These are phyloP conservation scores for Sminthurinus aureus DNA, from an alignment of 2,888 invertebrate species.

Conservation along the genomic window DNA sequence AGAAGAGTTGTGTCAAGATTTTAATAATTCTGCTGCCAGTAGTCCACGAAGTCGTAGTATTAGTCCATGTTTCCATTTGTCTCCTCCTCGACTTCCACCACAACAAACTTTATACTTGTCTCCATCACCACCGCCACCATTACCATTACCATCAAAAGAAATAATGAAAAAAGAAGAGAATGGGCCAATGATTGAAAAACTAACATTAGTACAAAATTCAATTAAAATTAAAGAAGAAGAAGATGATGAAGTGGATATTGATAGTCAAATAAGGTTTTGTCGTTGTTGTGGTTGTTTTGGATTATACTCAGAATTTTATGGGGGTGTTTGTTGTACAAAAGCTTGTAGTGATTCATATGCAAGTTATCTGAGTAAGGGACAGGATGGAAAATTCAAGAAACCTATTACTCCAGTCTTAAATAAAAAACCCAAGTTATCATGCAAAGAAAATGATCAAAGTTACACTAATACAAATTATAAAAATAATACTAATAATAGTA, in stretches of 20 bases:
- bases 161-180: background rate
- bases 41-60: constrained; percentile 23
- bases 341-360: constrained; percentile 70
- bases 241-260: background rate
- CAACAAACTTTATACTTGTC: background rate
- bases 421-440: constrained; percentile 1
- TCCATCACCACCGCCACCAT: background rate
- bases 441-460: background rate
- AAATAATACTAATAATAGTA: background rate
- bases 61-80: constrained; percentile 26
- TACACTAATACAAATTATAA: too few species aligned
- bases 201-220: background rate
- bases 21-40: background rate
- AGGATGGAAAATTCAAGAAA: constrained; percentile 63
- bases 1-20: too few species aligned
- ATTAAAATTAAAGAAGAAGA: constrained; percentile 20
- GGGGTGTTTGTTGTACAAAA: constrained; percentile 69
- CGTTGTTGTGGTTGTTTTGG: constrained; percentile 87
- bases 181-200: background rate
- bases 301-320: constrained; percentile 81
- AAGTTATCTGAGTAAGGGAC: constrained; percentile 69
- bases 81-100: constrained; percentile 5
- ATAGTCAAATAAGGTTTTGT: constrained; percentile 72
- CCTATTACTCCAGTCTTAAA: constrained; percentile 55
- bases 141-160: background rate